Conservation (phyloP, 2,888 invertebrate species). For the Nesidiocoris tenuis region DNA sequence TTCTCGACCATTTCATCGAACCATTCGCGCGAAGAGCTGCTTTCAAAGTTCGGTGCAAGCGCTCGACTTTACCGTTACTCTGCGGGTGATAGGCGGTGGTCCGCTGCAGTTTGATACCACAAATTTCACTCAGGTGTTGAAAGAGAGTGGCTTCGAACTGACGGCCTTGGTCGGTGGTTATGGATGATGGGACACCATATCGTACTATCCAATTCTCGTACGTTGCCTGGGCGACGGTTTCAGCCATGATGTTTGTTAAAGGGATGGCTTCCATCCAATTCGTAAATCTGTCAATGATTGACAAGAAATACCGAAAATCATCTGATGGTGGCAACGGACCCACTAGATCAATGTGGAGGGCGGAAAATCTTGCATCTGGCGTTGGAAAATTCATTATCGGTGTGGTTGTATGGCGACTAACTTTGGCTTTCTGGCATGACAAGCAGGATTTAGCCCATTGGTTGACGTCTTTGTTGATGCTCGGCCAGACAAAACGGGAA, state of each 20-base stretch:
- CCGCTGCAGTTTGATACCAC: conserved; percentile 49
- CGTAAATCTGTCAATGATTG: conserved; percentile 53
- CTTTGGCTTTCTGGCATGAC: conserved; percentile 52
- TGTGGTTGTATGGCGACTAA: conserved; percentile 51
- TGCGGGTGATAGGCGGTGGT: conserved; percentile 50
- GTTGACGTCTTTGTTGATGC: conserved; percentile 48
- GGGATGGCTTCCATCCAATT: too few species aligned
- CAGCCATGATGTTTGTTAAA: too few species aligned
- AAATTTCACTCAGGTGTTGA: too few species aligned
- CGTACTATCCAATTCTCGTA: conserved; percentile 54
- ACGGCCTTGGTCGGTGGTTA: conserved; percentile 54
- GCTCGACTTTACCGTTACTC: conserved; percentile 18
- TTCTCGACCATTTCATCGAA: conserved; percentile 22
- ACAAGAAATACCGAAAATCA: conserved; percentile 48
- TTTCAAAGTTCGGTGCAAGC: conserved; percentile 16
- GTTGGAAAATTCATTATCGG: too few species aligned
- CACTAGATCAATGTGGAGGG: too few species aligned
- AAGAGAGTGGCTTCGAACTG: conserved; percentile 54
- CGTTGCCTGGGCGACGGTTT: too few species aligned
- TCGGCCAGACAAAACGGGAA: too few species aligned
- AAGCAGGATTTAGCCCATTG: conserved; percentile 52
- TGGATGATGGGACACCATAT: conserved; percentile 53
- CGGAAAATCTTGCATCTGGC: too few species aligned
- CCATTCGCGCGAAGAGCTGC: conserved; percentile 14
- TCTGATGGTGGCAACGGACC: too few species aligned